These are phyloP conservation scores for Porites cylindrica DNA, from an alignment of 92 coral and sea anemone genomes.

Conservation along the genomic window DNA sequence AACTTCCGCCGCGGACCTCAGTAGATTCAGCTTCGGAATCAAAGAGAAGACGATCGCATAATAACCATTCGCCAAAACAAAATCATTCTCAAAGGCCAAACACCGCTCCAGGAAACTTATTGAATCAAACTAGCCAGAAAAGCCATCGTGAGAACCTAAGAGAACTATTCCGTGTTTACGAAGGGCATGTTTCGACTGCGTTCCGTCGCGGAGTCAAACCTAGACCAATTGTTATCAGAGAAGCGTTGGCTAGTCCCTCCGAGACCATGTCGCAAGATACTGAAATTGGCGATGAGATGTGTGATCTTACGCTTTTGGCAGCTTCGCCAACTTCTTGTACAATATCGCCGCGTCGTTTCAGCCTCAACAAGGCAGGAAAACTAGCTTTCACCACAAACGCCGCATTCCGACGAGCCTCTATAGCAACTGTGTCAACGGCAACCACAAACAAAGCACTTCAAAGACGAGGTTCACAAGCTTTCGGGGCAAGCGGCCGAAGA, in stretches of 20 bases:
- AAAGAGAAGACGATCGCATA: constrained; percentile 4
- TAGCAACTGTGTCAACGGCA: constrained; percentile 64
- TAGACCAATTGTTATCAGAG: constrained; percentile 54
- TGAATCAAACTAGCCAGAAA: constrained; percentile 21
- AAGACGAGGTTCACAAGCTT: constrained; percentile 56
- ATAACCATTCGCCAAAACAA: constrained; percentile 25
- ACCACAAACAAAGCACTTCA: constrained; percentile 22
- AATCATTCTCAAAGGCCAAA: constrained; percentile 45
- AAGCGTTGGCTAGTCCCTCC: constrained; percentile 37
- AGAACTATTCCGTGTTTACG: constrained; percentile 69
- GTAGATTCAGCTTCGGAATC: constrained; percentile 5
- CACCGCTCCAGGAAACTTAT: constrained; percentile 71
- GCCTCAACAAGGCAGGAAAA: constrained; percentile 63
- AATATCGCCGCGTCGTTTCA: constrained; percentile 61
- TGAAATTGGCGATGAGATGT: constrained; percentile 62
- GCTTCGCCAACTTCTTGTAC: constrained; percentile 45
- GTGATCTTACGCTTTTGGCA: constrained; percentile 25
- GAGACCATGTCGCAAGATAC: constrained; percentile 42
- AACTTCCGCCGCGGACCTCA: constrained; percentile 45
- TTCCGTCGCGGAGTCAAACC: constrained; percentile 79
- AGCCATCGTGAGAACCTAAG: constrained; percentile 71
- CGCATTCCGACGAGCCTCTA: constrained; percentile 74
- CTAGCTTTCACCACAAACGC: constrained; percentile 35
- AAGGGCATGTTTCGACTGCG: constrained; percentile 72
- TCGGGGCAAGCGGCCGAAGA: constrained; percentile 47